Evolutionary conservation across 2,888 invertebrate species (phyloP), one percentile per base, ranked within the genome.

Genomic region (Mallateleia sp.): DNA sequence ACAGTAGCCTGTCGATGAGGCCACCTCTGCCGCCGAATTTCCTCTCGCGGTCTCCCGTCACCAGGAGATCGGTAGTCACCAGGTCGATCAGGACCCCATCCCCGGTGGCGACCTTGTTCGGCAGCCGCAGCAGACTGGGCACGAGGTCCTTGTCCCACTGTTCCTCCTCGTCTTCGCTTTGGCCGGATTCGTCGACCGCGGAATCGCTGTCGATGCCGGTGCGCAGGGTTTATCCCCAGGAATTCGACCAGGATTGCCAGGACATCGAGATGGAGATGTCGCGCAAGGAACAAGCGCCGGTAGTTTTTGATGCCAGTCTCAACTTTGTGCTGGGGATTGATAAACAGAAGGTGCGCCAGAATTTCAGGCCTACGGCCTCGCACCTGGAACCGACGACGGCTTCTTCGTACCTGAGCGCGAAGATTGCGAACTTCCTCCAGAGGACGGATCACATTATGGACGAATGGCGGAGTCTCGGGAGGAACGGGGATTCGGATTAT

Each of bases 381-480:
- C 97, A 97, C 92, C 95, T 97, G 89, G 98, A 98, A 93, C 96
- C 97, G 45, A 96, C 97, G 62, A 98, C 98, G 0, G 97, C 97
- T 1, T 98, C 98, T 0, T 97, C 97, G 81, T 97, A 97, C 90
- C 95, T 98, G 20, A 97, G 97, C 34, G 96, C 96, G n/a, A 97
- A 97, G 95, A 98, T 98, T 72, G 96, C 97, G 75, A 97, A 97
- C 92, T 98, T 98, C 92, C 95, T 98, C 38, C 97, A 96, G 92
- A 96, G 97, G 87, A 98, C 98, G 3, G 98, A 98, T 95, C 98
- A 98, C 94, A 97, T 98, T 0, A 98, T 98, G 97, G 98, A 98
- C 92, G 98, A 98, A 93, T 98, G 98, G 98, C 96, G 96, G 78
- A 96, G 97, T 86, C 92, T 97, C 66, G 97, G 98, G 0, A 96